Percentiles rank a stretch among this genome's conserved stretches.
phyloP scores from a whole-genome alignment of 2,113 vertebrate genomes.

The Sebastes fasciatus region DNA sequence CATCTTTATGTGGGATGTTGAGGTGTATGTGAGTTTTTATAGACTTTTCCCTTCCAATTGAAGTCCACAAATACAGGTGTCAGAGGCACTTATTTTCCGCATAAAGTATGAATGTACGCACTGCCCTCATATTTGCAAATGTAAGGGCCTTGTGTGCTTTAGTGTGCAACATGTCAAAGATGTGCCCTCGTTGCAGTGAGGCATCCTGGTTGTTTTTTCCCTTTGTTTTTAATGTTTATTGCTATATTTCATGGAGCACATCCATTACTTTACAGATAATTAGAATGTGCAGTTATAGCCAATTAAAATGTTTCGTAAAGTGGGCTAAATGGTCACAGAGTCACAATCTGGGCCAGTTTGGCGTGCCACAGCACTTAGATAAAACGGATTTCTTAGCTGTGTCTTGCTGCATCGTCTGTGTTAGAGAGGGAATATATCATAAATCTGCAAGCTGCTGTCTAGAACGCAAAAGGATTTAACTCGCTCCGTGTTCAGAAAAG shows the following conservation, averaged over 20 bases:
- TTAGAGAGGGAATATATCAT: slow-evolving; percentile 44
- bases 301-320: slow-evolving; percentile 50
- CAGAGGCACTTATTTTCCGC: neutral
- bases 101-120: neutral
- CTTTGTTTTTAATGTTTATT: neutral
- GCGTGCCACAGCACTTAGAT: slow-evolving; percentile 18
- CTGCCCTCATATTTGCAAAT: neutral
- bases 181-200: neutral
- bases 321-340: slow-evolving; percentile 49
- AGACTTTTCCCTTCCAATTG: neutral
- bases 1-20: slow-evolving; percentile 6
- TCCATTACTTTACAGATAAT: slow-evolving; percentile 29
- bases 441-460: slow-evolving; percentile 54
- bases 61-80: neutral
- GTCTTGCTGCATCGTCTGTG: slow-evolving; percentile 40
- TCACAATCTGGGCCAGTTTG: slow-evolving; percentile 37
- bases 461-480: slow-evolving; percentile 23
- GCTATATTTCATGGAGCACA: neutral
- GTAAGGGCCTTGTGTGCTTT: neutral
- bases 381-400: slow-evolving; percentile 37
- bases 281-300: slow-evolving; percentile 19
- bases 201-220: neutral
- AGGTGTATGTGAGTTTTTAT: neutral
- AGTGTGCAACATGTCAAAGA: neutral
- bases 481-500: slow-evolving; percentile 47